Evolutionary conservation across 2,888 invertebrate genomes (phyloP).

Genomic region (Capitulum mitella): DNA sequence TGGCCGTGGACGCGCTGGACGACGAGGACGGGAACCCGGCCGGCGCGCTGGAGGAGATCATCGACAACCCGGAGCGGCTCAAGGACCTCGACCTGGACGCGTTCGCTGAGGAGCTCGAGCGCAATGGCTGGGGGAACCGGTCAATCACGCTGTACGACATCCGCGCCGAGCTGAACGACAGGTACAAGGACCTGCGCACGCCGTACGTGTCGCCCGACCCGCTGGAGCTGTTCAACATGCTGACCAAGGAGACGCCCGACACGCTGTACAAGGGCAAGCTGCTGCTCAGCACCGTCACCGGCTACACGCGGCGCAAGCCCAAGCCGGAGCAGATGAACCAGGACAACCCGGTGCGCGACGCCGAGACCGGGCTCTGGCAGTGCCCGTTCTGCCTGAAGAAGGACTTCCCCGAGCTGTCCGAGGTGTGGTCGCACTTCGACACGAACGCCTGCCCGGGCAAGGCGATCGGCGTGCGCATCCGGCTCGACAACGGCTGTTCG

Average conservation of each 20-base stretch:
- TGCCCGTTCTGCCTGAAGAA: slow-evolving; percentile 95
- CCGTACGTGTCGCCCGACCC: slow-evolving; percentile 68
- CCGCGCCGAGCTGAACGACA: slow-evolving; percentile 83
- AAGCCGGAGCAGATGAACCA: slow-evolving; percentile 89
- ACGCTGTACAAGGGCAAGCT: slow-evolving; percentile 86
- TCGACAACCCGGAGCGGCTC: slow-evolving; percentile 58
- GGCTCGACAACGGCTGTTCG: slow-evolving; percentile 83
- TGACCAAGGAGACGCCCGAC: slow-evolving; percentile 93
- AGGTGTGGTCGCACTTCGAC: slow-evolving; percentile 98
- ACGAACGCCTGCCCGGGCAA: slow-evolving; percentile 85
- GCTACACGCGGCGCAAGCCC: slow-evolving; percentile 78
- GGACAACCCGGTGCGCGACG: slow-evolving; percentile 90
- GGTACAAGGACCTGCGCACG: slow-evolving; percentile 82
- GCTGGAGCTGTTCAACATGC: slow-evolving; percentile 86
- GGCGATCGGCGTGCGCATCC: slow-evolving; percentile 80
- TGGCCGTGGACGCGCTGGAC: slow-evolving; percentile 98
- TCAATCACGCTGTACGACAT: slow-evolving; percentile 92
- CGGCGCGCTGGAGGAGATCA: slow-evolving; percentile 92
- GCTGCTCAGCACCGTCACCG: slow-evolving; percentile 67
- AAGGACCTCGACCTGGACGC: slow-evolving; percentile 92
- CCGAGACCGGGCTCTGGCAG: slow-evolving; percentile 91
- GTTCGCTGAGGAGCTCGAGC: slow-evolving; percentile 92
- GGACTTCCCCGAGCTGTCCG: slow-evolving; percentile 90
- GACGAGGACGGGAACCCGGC: slow-evolving; percentile 73
- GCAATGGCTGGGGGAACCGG: slow-evolving; percentile 60